Percentiles rank a stretch among this genome's conserved stretches.
These are phyloP conservation scores for Nymphalis io DNA, from an alignment of 1,140 invertebrate species.

Conservation along the genomic window DNA sequence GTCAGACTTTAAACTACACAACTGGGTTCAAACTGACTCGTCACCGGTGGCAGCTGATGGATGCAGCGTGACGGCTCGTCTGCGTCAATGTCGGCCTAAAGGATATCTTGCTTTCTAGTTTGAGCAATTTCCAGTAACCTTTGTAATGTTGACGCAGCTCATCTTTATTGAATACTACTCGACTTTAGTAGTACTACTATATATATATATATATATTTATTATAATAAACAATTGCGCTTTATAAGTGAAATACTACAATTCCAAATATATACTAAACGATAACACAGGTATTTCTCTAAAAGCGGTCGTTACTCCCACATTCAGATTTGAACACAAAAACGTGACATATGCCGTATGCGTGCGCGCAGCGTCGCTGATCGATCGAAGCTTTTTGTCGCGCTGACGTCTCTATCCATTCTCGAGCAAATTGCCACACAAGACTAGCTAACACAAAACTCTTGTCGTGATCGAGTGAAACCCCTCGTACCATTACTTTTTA, in stretches of 20 bases:
- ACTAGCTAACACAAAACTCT: slow-evolving; percentile 54
- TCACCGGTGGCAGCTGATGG: slow-evolving; percentile 47
- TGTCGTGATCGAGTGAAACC: slow-evolving; percentile 60
- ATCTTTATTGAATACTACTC: too few relatives aligned
- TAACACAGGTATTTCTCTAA: slow-evolving; percentile 4
- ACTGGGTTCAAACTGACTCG: slow-evolving; percentile 39
- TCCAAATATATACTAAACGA: not conserved
- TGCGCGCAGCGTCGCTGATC: slow-evolving; percentile 62
- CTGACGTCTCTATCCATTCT: slow-evolving; percentile 75
- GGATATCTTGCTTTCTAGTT: not conserved
- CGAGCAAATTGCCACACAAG: slow-evolving; percentile 69
- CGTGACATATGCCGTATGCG: slow-evolving; percentile 44
- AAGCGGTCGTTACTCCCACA: slow-evolving; percentile 17
- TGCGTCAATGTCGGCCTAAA: slow-evolving; percentile 21
- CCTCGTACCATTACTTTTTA: slow-evolving; percentile 64
- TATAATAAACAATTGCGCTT: too few relatives aligned
- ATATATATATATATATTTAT: too few relatives aligned
- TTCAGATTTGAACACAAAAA: slow-evolving; percentile 18
- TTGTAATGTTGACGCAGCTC: not conserved
- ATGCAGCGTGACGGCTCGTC: slow-evolving; percentile 45
- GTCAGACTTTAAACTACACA: slow-evolving; percentile 51
- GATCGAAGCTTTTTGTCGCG: slow-evolving; percentile 77
- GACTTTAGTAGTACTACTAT: too few relatives aligned
- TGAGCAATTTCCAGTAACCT: slow-evolving; percentile 18
- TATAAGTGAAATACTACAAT: not conserved